These are phyloP conservation scores for Deilephila porcellus DNA, from an alignment of 2,888 invertebrate genomes.

Conservation along the genomic window DNA sequence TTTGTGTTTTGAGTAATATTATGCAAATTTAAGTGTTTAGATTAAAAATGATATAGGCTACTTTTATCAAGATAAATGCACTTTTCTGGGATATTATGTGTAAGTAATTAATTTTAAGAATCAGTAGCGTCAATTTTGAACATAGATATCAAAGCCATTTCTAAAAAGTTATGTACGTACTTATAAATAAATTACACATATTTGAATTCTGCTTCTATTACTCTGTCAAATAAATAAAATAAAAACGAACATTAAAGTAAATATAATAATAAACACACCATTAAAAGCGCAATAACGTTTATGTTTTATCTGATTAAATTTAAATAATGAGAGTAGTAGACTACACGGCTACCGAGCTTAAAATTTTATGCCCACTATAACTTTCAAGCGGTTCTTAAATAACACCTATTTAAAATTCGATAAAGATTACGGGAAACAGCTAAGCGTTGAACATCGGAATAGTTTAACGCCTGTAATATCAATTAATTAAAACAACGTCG, in stretches of 20 bases:
- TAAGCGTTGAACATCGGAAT: constrained; percentile 20
- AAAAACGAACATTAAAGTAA: background rate
- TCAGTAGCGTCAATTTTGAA: too few relatives aligned
- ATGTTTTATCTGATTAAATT: background rate
- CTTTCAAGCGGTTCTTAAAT: background rate
- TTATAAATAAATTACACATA: too few relatives aligned
- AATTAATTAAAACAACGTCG: constrained; percentile 48
- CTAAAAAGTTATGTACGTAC: too few relatives aligned
- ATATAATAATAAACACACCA: background rate
- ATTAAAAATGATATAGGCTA: too few relatives aligned
- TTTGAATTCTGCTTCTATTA: too few relatives aligned
- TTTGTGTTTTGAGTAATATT: too few relatives aligned
- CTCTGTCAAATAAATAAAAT: too few relatives aligned
- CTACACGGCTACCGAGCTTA: background rate
- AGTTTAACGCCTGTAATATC: constrained; percentile 39
- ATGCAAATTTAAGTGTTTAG: too few relatives aligned
- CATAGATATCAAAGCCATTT: too few relatives aligned
- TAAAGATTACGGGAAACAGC: constrained; percentile 15
- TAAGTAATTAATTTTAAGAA: too few relatives aligned
- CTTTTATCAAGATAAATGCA: too few relatives aligned
- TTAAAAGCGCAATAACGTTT: background rate
- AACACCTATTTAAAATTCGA: constrained; percentile 6
- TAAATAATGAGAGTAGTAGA: background rate
- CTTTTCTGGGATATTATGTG: too few relatives aligned
- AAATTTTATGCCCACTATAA: constrained; percentile 2